phyloP scores from a whole-genome alignment of 2,888 invertebrate species.

The Cenopis cana region DNA sequence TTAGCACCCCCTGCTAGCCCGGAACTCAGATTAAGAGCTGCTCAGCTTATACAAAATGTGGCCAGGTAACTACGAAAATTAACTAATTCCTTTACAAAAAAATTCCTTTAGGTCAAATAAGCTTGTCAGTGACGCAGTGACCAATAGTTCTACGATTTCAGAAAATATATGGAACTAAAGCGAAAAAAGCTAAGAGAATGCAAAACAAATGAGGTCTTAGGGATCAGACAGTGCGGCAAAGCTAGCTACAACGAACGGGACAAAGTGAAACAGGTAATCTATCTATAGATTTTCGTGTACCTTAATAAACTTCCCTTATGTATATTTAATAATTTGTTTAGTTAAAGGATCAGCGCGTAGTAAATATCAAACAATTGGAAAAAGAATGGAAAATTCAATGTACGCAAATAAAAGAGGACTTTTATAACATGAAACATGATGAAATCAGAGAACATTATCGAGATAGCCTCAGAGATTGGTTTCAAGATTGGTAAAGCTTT shows the following conservation, averaged over 20 bases:
- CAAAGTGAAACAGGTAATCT: constrained; percentile 55
- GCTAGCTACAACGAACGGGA: constrained; percentile 45
- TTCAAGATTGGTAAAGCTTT: constrained; percentile 65
- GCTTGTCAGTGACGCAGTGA: not conserved
- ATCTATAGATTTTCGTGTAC: not conserved
- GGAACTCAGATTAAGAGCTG: constrained; percentile 59
- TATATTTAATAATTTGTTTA: constrained; percentile 16
- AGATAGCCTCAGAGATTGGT: constrained; percentile 68
- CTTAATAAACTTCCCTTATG: not conserved
- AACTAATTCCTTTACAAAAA: too few species aligned
- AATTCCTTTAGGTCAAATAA: not conserved
- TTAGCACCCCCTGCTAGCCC: constrained; percentile 56
- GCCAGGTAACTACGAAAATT: constrained; percentile 57
- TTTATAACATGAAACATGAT: constrained; percentile 52
- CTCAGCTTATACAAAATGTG: constrained; percentile 63
- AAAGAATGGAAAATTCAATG: constrained; percentile 54
- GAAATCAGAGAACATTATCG: constrained; percentile 62
- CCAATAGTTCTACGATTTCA: constrained; percentile 46
- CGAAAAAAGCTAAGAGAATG: constrained; percentile 58
- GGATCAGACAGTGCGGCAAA: constrained; percentile 54
- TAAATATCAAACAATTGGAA: constrained; percentile 51
- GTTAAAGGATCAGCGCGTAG: constrained; percentile 45
- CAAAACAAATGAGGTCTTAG: constrained; percentile 60
- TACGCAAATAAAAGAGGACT: constrained; percentile 55
- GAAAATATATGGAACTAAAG: constrained; percentile 66